These are phyloP conservation scores for Riptortus pedestris DNA, from an alignment of 1,140 invertebrate species.

Conservation along the genomic window DNA sequence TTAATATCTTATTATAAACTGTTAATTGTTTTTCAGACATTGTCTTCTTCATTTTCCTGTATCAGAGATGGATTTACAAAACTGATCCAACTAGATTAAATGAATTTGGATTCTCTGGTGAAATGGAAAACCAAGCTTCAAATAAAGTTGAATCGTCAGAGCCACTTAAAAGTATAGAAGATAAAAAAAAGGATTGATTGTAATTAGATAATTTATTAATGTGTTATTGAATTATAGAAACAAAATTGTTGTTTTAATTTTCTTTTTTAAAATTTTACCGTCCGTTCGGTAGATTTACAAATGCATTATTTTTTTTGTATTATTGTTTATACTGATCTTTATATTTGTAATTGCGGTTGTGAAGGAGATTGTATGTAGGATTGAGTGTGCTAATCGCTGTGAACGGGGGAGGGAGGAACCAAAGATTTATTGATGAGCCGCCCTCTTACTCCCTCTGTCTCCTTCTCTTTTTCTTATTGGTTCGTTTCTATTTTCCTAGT, in stretches of 20 bases:
- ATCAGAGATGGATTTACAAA: slow-evolving; percentile 96
- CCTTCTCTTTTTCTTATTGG: too few relatives aligned
- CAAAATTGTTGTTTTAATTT: not conserved
- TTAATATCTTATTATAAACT: too few relatives aligned
- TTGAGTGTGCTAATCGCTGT: too few relatives aligned
- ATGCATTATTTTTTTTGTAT: too few relatives aligned
- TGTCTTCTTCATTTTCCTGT: slow-evolving; percentile 96
- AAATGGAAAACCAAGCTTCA: slow-evolving; percentile 27
- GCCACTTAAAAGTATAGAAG: slow-evolving; percentile 24
- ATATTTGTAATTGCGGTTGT: too few relatives aligned
- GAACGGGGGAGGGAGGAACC: too few relatives aligned
- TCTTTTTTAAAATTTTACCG: slow-evolving; percentile 7
- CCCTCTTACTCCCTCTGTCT: too few relatives aligned
- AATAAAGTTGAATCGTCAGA: too few relatives aligned
- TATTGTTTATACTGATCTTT: too few relatives aligned
- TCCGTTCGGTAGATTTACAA: slow-evolving; percentile 6
- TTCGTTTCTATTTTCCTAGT: too few relatives aligned
- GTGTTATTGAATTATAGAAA: not conserved
- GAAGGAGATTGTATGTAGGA: too few relatives aligned
- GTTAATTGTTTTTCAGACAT: slow-evolving; percentile 59
- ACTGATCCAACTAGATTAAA: slow-evolving; percentile 89
- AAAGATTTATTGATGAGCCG: too few relatives aligned
- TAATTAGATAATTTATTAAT: slow-evolving; percentile 2
- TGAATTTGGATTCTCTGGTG: slow-evolving; percentile 82
- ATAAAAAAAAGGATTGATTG: slow-evolving; percentile 26